phyloP scores from a whole-genome alignment of 1,140 invertebrate species.

The Euura saliciscinereae region DNA sequence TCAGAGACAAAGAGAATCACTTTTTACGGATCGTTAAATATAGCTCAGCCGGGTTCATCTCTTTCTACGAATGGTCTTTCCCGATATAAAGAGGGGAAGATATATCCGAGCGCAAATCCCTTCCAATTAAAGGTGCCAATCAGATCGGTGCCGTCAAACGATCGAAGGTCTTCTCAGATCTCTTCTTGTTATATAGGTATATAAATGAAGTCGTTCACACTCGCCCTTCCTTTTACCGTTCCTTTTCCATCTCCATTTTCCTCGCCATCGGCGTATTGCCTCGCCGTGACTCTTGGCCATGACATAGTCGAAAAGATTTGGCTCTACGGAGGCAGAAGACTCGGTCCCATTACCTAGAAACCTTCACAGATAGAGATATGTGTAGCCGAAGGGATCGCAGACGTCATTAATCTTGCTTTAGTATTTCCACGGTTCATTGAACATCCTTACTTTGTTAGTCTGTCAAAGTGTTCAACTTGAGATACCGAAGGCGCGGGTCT shows the following conservation, averaged over 20 bases:
- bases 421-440: constrained; percentile 3
- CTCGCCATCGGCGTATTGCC: too few relatives aligned
- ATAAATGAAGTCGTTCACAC: not conserved
- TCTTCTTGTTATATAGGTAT: not conserved
- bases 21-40: not conserved
- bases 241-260: too few relatives aligned
- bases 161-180: not conserved
- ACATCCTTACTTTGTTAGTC: not conserved
- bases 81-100: not conserved
- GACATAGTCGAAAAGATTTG: not conserved
- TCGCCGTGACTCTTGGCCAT: too few relatives aligned
- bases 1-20: not conserved
- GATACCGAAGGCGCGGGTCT: not conserved
- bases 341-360: too few relatives aligned
- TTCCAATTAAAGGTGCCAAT: constrained; percentile 7
- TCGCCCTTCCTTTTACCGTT: not conserved
- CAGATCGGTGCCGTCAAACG: not conserved
- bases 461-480: not conserved
- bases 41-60: not conserved
- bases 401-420: constrained; percentile 1
- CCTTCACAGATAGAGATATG: too few relatives aligned
- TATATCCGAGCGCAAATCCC: not conserved
- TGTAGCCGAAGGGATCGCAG: not conserved
- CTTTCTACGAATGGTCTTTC: not conserved
- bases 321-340: not conserved